Percentiles rank a stretch among this genome's conserved stretches.
Evolutionary conservation across 2,797 vertebrate species (phyloP).

Genomic region (Sebastes vulpes): DNA sequence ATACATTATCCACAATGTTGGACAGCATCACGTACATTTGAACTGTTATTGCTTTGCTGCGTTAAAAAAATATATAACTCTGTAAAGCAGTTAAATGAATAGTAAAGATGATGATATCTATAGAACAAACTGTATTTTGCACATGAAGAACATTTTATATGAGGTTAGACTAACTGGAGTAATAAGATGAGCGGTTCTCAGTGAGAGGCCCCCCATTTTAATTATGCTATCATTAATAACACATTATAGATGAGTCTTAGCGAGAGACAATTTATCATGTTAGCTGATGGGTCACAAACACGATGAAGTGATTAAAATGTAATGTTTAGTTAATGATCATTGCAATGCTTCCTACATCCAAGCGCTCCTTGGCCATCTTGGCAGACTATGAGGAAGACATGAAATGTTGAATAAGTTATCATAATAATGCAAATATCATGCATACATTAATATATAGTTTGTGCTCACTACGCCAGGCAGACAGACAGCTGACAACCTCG

Average conservation of each 20-base stretch:
- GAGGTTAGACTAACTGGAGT: constrained; percentile 29
- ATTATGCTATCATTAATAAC: constrained; percentile 66
- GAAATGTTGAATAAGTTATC: neutral
- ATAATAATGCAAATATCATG: neutral
- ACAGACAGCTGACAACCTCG: no score
- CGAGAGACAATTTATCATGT: constrained; percentile 61
- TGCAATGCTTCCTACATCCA: constrained; percentile 9
- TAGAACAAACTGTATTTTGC: neutral
- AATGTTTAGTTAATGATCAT: constrained; percentile 67
- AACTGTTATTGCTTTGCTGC: neutral
- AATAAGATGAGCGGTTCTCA: constrained; percentile 24
- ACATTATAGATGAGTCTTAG: constrained; percentile 62
- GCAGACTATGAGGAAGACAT: neutral
- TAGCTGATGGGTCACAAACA: constrained; percentile 59
- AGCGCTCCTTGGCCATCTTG: neutral
- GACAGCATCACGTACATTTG: neutral
- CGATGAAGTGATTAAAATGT: constrained; percentile 64
- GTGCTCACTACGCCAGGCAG: no score
- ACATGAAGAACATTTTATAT: constrained; percentile 16
- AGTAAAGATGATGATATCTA: constrained; percentile 10
- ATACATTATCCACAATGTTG: neutral
- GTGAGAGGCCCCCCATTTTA: constrained; percentile 32
- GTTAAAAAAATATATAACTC: neutral
- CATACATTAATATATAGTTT: neutral
- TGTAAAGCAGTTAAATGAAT: constrained; percentile 5